Base-by-base conservation (phyloP, 2,797 vertebrate genomes). In the Eleutherodactylus coqui region DNA sequence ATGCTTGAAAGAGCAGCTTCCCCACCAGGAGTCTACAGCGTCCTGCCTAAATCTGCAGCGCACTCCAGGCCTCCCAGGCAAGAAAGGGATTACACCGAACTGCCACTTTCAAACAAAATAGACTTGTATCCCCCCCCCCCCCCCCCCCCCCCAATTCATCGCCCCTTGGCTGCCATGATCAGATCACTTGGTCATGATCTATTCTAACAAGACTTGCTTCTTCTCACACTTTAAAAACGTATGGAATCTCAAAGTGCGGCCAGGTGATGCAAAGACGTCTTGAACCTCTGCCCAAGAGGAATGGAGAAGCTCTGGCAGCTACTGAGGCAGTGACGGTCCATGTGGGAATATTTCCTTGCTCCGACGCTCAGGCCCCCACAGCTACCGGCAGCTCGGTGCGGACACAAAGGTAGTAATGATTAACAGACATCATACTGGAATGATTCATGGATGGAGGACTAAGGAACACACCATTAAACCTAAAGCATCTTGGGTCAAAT, bases 161-260 rank as follows among this genome's bases (percentile, higher is more conserved):
- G 77, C 86, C 77, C 82, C 86, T 84, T 87, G 69, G 82, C 86
- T 84, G 86, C 86, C 77, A 87, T 84, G 83, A 89, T 73, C 86
- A 90, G 80, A 49, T 73, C 77, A 83, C 88, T 85, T 53, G 85
- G n/a, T 88, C 79, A 36, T 79, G 34, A 81, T 84, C 49, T 49
- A 87, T 32, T 79, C 38, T 70, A 72, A 79, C 13, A 84, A 53
- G 1, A 3, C 5, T 78, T 67, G 47, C 55, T 78, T 83, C 41
- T 77, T 87, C 73, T 64, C 32, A 67, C 7, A 1, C 0, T 0
- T 72, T 58, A 41, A 75, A n/a, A 88, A 88, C 64, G 17, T 51
- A 70, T 78, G 85, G 88, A 86, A 86, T 84, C 82, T 77, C 76
- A 82, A 51, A 84, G 88, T 84, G 77, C 82, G 86, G 82, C 82